Evolutionary conservation across 1,140 invertebrate species (phyloP), one percentile per base, ranked within the genome.

Genomic region (Drosophila nannoptera): DNA sequence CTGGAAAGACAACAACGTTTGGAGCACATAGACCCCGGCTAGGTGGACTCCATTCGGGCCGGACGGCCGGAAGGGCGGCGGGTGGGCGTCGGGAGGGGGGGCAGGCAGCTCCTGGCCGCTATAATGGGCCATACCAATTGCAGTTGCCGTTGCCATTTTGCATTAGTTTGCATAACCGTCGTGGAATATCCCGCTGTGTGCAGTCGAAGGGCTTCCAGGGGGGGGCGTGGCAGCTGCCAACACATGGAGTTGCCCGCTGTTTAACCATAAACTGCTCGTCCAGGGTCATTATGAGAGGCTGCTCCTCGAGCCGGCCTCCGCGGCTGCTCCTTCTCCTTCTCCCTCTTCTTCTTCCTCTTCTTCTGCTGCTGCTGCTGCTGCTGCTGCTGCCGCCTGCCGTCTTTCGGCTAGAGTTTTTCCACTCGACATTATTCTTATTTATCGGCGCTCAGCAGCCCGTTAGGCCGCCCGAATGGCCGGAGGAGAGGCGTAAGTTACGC

Each of bases 151-250:
- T 71, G 75, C 75, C 74, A 84, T 84, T 84, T 83, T 84, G 80
- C 78, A 83, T 83, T 83, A 83, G 73, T 83, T 83, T 83, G 78
- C 78, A 83, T 83, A 83, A 83, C 64, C 78, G 65, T 48, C 64
- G 64, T 53, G 54, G 59, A 59, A 58, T 49, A 55, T 60, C 69
- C 69, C 63, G 63, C 62, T 66, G 68, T 52, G 68, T 70, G 45
- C 22, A 22, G 22, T 22, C 22, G 1, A 22, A 22, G 22, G 22
- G 22, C 22, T 46, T 42, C 52, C 59, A 55, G 32, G 38, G 48
- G 59, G 68, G 55, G 14, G 40, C n/a, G 2, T 32, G 42, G 43
- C 43, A 22, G 56, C 58, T 58, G 54, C 54, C 61, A 53, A 65
- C 52, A 65, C 60, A 53, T 69, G 52, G 52, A 46, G 53, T 64